phyloP scores from a whole-genome alignment of 2,113 vertebrate species.

The Lepus europaeus region DNA sequence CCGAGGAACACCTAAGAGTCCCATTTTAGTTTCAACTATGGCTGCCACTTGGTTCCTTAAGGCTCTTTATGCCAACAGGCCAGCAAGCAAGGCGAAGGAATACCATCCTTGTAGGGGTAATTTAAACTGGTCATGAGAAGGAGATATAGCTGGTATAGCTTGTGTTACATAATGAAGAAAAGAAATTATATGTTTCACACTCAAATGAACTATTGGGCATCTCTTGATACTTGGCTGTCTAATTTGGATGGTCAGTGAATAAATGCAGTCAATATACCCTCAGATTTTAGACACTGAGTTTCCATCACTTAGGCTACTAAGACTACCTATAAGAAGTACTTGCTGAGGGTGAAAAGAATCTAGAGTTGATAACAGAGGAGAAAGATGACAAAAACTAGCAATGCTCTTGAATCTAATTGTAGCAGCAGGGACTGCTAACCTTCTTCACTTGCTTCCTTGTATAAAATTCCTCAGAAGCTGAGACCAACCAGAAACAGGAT shows the following conservation, averaged over 20 bases:
- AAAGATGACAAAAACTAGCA: background rate
- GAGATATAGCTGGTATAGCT: background rate
- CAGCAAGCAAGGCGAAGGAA: background rate
- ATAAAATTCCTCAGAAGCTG: background rate
- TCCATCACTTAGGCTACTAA: background rate
- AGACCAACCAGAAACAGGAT: background rate
- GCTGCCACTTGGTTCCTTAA: background rate
- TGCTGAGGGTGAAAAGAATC: background rate
- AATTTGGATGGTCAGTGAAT: background rate
- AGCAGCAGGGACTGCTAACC: background rate
- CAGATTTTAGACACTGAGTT: background rate
- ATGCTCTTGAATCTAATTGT: slow-evolving; percentile 38
- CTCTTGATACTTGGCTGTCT: background rate
- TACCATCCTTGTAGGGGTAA: background rate
- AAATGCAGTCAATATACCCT: background rate
- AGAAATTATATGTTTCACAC: background rate
- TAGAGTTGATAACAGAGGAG: background rate
- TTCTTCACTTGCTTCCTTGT: background rate
- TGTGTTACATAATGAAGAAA: background rate
- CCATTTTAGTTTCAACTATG: slow-evolving; percentile 36
- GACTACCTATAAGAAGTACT: background rate
- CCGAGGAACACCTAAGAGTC: background rate
- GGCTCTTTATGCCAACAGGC: background rate
- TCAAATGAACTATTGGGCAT: background rate
- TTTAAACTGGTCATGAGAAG: background rate